phyloP scores from a whole-genome alignment of 2,113 vertebrate species.

The Phyllostomus hastatus region DNA sequence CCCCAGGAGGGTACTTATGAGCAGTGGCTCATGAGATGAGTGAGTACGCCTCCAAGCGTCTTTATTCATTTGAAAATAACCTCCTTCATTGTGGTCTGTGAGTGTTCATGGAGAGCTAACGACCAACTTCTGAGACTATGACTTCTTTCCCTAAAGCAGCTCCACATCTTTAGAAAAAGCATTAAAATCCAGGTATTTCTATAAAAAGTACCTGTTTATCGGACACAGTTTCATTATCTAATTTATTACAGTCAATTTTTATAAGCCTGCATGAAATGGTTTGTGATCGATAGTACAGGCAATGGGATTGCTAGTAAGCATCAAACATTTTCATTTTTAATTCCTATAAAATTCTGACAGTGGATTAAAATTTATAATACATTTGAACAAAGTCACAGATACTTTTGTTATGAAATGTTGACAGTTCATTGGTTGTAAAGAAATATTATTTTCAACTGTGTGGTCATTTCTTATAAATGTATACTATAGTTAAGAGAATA shows the following conservation, averaged over 20 bases:
- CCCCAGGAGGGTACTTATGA: background rate
- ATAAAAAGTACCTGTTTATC: background rate
- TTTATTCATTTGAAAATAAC: background rate
- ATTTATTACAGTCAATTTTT: background rate
- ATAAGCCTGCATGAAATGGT: background rate
- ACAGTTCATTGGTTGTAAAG: constrained; percentile 35
- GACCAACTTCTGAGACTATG: background rate
- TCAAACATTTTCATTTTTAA: background rate
- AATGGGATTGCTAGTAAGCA: background rate
- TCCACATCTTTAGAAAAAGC: background rate
- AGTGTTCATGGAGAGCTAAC: background rate
- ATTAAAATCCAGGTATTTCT: background rate
- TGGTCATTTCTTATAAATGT: constrained; percentile 7
- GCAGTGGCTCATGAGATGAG: background rate
- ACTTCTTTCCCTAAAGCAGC: background rate
- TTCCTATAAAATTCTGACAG: background rate
- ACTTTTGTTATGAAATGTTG: constrained; percentile 9
- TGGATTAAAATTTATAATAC: background rate
- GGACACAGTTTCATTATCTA: background rate
- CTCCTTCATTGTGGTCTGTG: background rate
- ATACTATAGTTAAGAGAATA: constrained; percentile 40
- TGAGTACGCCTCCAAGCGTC: background rate
- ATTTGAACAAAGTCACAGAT: background rate
- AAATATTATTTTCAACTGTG: background rate
- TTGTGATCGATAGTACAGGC: background rate